phyloP scores from a whole-genome alignment of 2,797 vertebrate genomes.

The Loris lydekkerianus region DNA sequence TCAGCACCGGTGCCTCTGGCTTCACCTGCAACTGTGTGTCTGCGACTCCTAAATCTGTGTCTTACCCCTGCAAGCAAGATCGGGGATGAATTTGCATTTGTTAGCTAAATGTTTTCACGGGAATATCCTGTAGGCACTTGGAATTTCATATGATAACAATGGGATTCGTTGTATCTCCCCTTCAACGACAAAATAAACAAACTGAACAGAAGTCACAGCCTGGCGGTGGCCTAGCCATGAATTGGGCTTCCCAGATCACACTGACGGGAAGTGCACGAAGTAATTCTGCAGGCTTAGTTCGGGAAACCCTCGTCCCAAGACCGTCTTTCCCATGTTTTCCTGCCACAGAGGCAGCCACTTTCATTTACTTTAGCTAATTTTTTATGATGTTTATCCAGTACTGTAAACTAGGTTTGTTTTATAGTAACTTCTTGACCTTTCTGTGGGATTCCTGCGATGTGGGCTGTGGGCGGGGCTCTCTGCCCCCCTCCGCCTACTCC shows the following conservation, averaged over 20 bases:
- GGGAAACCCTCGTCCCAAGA: background rate
- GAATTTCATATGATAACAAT: background rate
- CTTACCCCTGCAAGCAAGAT: background rate
- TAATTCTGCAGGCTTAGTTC: background rate
- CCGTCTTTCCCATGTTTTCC: background rate
- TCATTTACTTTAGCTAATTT: background rate
- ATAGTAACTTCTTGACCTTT: background rate
- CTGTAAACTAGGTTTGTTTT: background rate
- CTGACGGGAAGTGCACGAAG: background rate
- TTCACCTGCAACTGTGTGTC: background rate
- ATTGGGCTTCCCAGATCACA: background rate
- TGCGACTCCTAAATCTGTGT: background rate
- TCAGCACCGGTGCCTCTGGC: background rate
- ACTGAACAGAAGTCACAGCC: background rate
- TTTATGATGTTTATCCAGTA: background rate
- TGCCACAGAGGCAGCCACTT: background rate
- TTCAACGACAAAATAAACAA: conserved; percentile 19
- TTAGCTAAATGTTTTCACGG: background rate
- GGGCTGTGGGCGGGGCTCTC: too few species aligned
- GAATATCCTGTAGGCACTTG: background rate
- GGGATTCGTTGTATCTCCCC: background rate
- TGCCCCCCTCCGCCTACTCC: accelerated
- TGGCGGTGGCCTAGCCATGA: background rate
- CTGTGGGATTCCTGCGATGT: background rate
- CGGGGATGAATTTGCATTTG: background rate